These are phyloP conservation scores for Caerostris extrusa DNA, from an alignment of 1,140 invertebrate species.

Conservation along the genomic window DNA sequence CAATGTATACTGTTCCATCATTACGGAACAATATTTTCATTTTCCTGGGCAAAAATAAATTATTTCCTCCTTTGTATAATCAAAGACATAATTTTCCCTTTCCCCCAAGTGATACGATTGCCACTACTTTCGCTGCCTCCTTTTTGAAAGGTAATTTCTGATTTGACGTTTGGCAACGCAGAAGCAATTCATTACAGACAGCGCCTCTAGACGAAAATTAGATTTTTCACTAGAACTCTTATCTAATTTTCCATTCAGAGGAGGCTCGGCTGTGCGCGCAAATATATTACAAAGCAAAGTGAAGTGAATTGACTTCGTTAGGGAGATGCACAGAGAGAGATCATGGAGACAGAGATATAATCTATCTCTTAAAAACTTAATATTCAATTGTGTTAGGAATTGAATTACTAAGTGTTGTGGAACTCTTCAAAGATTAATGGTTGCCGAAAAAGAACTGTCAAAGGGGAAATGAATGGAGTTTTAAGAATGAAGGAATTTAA, in stretches of 20 bases:
- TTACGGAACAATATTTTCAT: neutral
- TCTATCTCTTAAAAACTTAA: neutral
- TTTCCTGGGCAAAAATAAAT: neutral
- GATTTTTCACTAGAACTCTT: neutral
- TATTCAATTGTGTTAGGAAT: conserved; percentile 14
- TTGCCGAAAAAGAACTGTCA: neutral
- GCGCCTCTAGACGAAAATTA: conserved; percentile 9
- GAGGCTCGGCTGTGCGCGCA: neutral
- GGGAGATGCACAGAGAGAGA: neutral
- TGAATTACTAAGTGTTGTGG: neutral
- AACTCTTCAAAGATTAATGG: neutral
- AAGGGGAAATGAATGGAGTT: neutral
- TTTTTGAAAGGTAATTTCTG: conserved; percentile 13
- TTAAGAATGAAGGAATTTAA: neutral
- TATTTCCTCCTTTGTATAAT: neutral
- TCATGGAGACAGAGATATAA: neutral
- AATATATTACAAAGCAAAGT: neutral
- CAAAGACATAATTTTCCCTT: neutral
- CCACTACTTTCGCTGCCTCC: neutral
- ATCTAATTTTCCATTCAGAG: neutral
- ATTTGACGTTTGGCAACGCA: conserved; percentile 35
- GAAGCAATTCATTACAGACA: neutral
- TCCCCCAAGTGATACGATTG: neutral
- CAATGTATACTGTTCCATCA: neutral
- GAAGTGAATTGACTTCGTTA: conserved; percentile 3